These are phyloP conservation scores for Sorex araneus DNA, from an alignment of 2,113 vertebrate genomes.

Conservation along the genomic window DNA sequence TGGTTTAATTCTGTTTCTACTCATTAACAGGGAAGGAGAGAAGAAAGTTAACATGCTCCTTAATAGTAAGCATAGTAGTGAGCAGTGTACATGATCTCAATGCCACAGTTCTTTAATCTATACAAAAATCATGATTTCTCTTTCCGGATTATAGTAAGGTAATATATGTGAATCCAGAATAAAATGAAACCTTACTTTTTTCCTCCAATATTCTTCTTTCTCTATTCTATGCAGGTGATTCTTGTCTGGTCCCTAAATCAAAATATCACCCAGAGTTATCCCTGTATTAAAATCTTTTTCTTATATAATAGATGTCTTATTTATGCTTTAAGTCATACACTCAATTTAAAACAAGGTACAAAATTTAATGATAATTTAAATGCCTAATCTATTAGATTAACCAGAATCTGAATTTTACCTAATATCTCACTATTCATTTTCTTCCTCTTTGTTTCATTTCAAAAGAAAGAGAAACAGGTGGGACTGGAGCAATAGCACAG, in stretches of 20 bases:
- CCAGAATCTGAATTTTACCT: not conserved
- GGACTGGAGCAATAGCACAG: no score
- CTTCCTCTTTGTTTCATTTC: not conserved
- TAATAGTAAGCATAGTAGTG: not conserved
- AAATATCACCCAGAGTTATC: not conserved
- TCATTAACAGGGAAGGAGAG: not conserved
- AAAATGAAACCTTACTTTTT: not conserved
- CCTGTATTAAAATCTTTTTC: not conserved
- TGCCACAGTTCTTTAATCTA: not conserved
- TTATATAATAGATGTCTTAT: not conserved
- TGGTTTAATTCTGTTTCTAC: not conserved
- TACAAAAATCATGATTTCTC: not conserved
- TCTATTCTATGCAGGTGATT: not conserved
- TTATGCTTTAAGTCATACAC: not conserved
- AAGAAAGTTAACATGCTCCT: not conserved
- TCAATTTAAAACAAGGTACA: constrained; percentile 10
- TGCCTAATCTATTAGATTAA: not conserved
- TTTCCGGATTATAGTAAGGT: not conserved
- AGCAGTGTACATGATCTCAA: not conserved
- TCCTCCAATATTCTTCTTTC: not conserved
- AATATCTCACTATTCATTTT: not conserved
- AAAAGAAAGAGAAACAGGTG: not conserved
- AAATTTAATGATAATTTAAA: not conserved
- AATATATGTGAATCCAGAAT: not conserved
- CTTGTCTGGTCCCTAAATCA: not conserved